phyloP scores from a whole-genome alignment of 2,888 invertebrate species.

The Boloria euphrosyne region DNA sequence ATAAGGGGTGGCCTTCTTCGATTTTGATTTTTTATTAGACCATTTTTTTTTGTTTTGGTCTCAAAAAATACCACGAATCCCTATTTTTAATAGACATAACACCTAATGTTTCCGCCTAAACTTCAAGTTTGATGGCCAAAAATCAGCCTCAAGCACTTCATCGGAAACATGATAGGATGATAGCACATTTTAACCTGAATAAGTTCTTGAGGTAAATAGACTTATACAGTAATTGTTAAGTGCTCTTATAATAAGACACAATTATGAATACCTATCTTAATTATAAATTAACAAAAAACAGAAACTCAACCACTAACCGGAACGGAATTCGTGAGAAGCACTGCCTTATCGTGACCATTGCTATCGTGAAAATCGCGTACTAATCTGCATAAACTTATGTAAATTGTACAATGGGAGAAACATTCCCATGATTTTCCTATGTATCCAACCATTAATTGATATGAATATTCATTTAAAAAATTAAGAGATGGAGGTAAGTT shows the following conservation, averaged over 20 bases:
- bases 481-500: background rate
- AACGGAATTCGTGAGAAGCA: slow-evolving; percentile 52
- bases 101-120: too few species aligned
- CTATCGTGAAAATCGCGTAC: slow-evolving; percentile 57
- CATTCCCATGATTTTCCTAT: slow-evolving; percentile 46
- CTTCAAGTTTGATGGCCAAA: too few species aligned
- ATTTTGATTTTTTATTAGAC: too few species aligned
- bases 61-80: too few species aligned
- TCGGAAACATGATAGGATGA: too few species aligned
- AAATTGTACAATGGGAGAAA: slow-evolving; percentile 46
- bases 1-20: too few species aligned
- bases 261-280: slow-evolving; percentile 8
- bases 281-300: slow-evolving; percentile 17
- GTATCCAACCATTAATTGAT: slow-evolving; percentile 22
- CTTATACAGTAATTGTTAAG: too few species aligned
- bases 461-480: slow-evolving; percentile 14
- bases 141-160: too few species aligned
- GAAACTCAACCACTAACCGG: slow-evolving; percentile 27
- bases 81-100: too few species aligned
- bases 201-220: too few species aligned
- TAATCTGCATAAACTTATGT: slow-evolving; percentile 55
- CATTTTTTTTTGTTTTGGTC: too few species aligned
- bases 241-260: background rate
- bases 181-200: too few species aligned
- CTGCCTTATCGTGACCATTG: slow-evolving; percentile 48